These are phyloP conservation scores for Psophia crepitans DNA, from an alignment of 2,113 vertebrate species.

Conservation along the genomic window DNA sequence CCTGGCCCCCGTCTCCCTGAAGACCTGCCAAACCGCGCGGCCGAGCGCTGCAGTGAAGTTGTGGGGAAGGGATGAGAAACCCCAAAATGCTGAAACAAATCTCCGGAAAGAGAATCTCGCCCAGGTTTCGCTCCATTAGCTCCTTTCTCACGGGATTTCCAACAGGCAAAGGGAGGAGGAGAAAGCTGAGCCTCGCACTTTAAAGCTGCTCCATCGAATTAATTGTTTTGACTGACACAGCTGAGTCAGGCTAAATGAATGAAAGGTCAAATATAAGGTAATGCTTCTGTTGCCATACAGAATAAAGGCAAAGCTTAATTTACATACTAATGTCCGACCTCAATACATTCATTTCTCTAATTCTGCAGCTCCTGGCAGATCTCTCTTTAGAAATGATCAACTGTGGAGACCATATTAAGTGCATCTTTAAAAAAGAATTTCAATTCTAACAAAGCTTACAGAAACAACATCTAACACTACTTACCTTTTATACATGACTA, in stretches of 20 bases:
- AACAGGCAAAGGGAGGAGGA: background rate
- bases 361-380: background rate
- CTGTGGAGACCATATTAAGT: conserved; percentile 21
- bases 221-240: conserved; percentile 32
- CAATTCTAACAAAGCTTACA: conserved; percentile 49
- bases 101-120: background rate
- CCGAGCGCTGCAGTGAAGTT: background rate
- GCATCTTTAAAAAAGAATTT: conserved; percentile 26
- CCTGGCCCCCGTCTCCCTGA: background rate
- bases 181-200: background rate
- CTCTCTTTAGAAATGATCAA: conserved; percentile 48
- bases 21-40: accelerated
- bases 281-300: background rate
- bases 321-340: conserved; percentile 53
- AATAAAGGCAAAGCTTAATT: conserved; percentile 35
- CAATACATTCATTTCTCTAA: conserved; percentile 37
- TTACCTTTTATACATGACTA: conserved; percentile 42
- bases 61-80: background rate
- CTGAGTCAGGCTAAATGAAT: conserved; percentile 47
- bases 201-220: background rate
- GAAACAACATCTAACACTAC: background rate
- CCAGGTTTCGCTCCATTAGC: background rate
- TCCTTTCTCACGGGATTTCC: background rate
- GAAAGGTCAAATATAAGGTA: conserved; percentile 49
- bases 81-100: background rate